These are phyloP conservation scores for Drosophila aldrichi DNA, from an alignment of 2,888 invertebrate species.

Conservation along the genomic window DNA sequence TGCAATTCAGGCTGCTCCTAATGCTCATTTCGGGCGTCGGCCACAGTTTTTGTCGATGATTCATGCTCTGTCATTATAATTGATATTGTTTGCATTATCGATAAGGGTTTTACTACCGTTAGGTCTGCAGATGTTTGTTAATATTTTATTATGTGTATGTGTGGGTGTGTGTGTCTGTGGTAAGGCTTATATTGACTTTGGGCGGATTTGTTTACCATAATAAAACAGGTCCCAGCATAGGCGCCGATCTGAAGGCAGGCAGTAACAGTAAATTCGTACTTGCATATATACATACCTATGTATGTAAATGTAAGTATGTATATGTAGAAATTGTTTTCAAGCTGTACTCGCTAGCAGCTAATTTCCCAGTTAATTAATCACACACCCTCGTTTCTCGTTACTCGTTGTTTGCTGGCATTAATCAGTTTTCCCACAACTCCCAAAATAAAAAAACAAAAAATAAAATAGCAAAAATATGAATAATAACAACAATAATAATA, in stretches of 20 bases:
- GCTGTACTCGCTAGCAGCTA: background rate
- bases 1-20: background rate
- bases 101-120: slow-evolving; percentile 28
- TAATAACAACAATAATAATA: background rate
- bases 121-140: slow-evolving; percentile 3
- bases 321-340: background rate
- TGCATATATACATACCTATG: background rate
- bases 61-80: slow-evolving; percentile 49
- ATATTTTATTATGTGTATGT: background rate
- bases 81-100: slow-evolving; percentile 47
- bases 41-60: slow-evolving; percentile 29
- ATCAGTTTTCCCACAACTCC: slow-evolving; percentile 43
- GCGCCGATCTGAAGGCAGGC: background rate
- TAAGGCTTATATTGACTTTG: slow-evolving; percentile 41
- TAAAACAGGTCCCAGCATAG: slow-evolving; percentile 43
- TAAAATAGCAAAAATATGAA: background rate
- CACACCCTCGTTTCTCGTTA: slow-evolving; percentile 23
- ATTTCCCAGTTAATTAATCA: slow-evolving; percentile 47
- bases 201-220: slow-evolving; percentile 46
- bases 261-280: background rate
- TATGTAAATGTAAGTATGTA: background rate
- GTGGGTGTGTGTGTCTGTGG: background rate
- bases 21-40: background rate
- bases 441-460: background rate
- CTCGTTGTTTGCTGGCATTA: slow-evolving; percentile 6